A percentile compares a stretch with the other conserved stretches of the same genome.
phyloP scores from a whole-genome alignment of 2,113 vertebrate species.

The Orthonyx spaldingii region DNA sequence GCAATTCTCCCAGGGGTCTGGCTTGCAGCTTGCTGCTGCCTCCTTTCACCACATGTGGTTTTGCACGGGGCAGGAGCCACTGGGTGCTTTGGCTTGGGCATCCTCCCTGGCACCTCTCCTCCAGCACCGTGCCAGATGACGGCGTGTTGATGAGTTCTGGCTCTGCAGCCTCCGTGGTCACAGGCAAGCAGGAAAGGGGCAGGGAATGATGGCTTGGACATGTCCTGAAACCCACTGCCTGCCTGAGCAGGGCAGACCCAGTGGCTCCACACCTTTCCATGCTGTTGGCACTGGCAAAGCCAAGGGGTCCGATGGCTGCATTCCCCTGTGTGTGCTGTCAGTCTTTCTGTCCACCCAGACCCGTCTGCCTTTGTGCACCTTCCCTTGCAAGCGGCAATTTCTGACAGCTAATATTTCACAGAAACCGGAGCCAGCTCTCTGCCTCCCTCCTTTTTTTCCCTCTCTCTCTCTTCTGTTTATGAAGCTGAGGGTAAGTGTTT shows the following conservation, averaged over 20 bases:
- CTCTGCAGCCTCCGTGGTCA: not conserved
- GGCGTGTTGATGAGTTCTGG: not conserved
- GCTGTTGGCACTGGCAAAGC: not conserved
- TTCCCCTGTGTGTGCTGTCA: rapidly evolving
- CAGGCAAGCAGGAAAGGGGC: not conserved
- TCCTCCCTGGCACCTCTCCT: not conserved
- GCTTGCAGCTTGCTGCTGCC: not conserved
- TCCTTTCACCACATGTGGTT: not conserved
- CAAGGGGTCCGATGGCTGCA: rapidly evolving
- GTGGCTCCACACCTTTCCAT: not conserved
- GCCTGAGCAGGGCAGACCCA: not conserved
- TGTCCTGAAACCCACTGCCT: not conserved
- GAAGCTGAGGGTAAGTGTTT: conserved; percentile 98
- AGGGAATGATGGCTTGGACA: not conserved
- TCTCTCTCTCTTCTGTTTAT: conserved; percentile 83
- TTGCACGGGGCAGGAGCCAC: rapidly evolving
- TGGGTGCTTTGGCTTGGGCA: not conserved
- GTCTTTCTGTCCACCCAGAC: not conserved
- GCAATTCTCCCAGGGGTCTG: not conserved
- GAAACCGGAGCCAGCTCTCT: conserved; percentile 63
- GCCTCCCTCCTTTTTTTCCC: conserved; percentile 69
- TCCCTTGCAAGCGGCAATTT: conserved; percentile 25
- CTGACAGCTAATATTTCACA: conserved; percentile 85
- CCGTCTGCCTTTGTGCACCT: conserved; percentile 1
- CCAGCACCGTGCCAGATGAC: rapidly evolving